Base-by-base conservation (phyloP, 2,888 invertebrate species). In the Drosophila siamana region DNA sequence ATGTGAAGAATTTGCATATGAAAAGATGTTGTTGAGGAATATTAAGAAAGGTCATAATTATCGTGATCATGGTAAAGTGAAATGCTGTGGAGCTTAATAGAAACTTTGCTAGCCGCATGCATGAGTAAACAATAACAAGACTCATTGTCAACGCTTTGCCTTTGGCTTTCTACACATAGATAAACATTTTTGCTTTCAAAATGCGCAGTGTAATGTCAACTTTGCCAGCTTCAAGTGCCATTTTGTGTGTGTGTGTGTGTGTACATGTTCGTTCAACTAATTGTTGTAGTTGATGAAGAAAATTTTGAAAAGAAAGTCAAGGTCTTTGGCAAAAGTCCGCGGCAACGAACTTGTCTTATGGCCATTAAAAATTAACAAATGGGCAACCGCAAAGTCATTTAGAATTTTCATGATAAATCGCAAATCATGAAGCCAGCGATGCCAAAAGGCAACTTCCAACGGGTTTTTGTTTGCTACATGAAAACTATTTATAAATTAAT, bases 261-360 rank as follows among this genome's bases (percentile, higher is more conserved):
- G 69, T 70, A 61, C 68, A 70, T 74, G 70, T 36, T 59, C 16
- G 24, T n/a, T 36, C 68, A 44, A 62, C 75, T 80, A 88, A 88
- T 88, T 83, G 80, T 83, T 86, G 83, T 71, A 24, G 65, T 55
- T 41, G 24, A 22, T 36, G 54, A 62, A 65, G 78, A 71, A 78
- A 78, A 65, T 70, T 67, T 52, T 41, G 51, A 83, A 85, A 87
- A 86, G 84, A 85, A 85, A 88, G 84, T 85, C 84, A 85, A 88
- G 84, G 84, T 88, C 86, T 85, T 69, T 54, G 68, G 57, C 46
- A 65, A 43, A 40, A 66, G 62, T 60, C 71, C 50, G 57, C 22
- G 62, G 60, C 63, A 68, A 62, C 63, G 61, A 79, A 84, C 66
- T 77, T 62, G 74, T 43, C 40, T 16, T 40, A 41, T 33, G 46